A percentile compares a stretch with the other conserved stretches of the same genome.
These are phyloP conservation scores for Ciconia stormi DNA, from an alignment of 2,113 vertebrate species.

Conservation along the genomic window DNA sequence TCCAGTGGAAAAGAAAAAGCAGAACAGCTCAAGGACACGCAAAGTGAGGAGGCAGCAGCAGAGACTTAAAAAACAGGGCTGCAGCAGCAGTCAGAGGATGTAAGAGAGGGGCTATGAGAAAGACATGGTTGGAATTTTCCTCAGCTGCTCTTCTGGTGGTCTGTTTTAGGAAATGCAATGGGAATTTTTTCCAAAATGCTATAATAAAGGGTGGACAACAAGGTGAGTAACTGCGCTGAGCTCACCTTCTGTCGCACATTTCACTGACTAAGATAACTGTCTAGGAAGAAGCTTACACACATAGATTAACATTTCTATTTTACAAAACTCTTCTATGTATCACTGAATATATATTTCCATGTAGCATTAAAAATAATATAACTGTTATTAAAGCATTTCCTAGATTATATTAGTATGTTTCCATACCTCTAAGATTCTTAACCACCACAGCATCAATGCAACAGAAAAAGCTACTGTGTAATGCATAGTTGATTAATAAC, in stretches of 20 bases:
- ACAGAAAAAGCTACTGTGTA: background rate
- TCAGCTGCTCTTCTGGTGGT: background rate
- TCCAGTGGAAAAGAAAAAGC: background rate
- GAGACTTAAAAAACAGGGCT: background rate
- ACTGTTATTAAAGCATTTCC: background rate
- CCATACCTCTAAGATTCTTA: background rate
- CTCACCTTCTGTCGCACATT: background rate
- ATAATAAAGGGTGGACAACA: background rate
- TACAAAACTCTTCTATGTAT: background rate
- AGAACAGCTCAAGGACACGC: background rate
- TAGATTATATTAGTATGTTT: background rate
- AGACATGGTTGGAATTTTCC: background rate
- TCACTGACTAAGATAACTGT: background rate
- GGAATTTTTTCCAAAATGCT: background rate
- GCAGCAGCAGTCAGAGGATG: background rate
- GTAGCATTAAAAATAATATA: background rate
- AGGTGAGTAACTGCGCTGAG: background rate
- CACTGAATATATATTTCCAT: background rate
- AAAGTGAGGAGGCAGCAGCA: background rate
- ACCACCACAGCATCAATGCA: background rate
- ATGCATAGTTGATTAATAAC: background rate
- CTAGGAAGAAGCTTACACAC: background rate
- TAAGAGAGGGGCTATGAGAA: accelerated
- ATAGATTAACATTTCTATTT: background rate
- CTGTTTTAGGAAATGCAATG: background rate